Evolutionary conservation across 2,888 invertebrate genomes (phyloP).

Genomic region (Orthosia gracilis): DNA sequence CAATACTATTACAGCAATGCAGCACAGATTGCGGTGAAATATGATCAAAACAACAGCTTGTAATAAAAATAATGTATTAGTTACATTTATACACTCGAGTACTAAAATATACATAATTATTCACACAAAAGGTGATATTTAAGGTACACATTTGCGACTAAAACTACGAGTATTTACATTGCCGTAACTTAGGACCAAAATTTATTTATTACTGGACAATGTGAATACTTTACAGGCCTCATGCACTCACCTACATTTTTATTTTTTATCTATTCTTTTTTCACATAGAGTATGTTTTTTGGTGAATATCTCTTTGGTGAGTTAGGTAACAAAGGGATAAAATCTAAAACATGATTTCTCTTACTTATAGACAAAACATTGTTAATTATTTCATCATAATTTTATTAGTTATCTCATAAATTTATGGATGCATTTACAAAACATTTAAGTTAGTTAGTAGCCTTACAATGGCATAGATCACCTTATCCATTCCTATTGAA

Average conservation of each 20-base stretch:
- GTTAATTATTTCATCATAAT: neutral
- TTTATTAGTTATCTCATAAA: neutral
- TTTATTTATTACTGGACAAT: constrained; percentile 3
- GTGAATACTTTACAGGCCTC: constrained; percentile 9
- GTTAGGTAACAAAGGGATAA: constrained; percentile 32
- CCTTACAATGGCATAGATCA: neutral
- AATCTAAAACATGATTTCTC: constrained; percentile 20
- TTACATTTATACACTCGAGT: constrained; percentile 60
- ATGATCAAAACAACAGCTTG: constrained; percentile 65
- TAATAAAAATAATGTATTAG: constrained; percentile 69
- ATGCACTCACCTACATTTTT: neutral
- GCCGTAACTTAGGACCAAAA: neutral
- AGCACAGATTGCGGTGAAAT: constrained; percentile 72
- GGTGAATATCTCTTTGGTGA: constrained; percentile 57
- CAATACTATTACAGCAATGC: constrained; percentile 44
- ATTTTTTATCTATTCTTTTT: neutral
- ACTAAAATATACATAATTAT: constrained; percentile 62
- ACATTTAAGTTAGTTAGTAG: neutral
- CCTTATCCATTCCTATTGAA: neutral
- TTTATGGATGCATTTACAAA: neutral
- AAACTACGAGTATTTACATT: constrained; percentile 35
- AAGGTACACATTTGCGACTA: constrained; percentile 40
- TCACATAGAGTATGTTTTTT: constrained; percentile 44
- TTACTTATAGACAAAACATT: neutral
- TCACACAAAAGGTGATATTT: constrained; percentile 43